Percentiles rank a stretch among this genome's conserved stretches.
These are phyloP conservation scores for Steatornis caripensis DNA, from an alignment of 2,113 vertebrate genomes.

Conservation along the genomic window DNA sequence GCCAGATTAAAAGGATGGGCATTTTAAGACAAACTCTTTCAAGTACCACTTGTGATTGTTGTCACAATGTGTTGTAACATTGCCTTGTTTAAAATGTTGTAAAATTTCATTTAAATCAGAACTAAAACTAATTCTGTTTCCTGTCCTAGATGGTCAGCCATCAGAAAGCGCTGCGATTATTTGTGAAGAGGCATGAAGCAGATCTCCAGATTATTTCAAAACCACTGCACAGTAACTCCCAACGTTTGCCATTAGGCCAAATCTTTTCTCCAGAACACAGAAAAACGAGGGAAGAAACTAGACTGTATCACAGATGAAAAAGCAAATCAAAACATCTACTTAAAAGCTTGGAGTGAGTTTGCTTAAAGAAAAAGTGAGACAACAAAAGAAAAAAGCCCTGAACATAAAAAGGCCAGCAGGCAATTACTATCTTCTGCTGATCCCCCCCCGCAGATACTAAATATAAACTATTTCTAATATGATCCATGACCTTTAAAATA, in stretches of 20 bases:
- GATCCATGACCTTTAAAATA: not conserved
- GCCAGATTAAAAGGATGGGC: not conserved
- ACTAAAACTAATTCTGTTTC: not conserved
- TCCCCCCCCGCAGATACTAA: not conserved
- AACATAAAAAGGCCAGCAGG: not conserved
- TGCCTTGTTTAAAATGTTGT: not conserved
- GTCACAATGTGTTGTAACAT: not conserved
- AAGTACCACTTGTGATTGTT: not conserved
- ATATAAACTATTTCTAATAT: not conserved
- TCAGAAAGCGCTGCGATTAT: not conserved
- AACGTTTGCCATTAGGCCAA: not conserved
- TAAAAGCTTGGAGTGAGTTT: not conserved
- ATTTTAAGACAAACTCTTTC: not conserved
- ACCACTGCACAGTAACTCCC: not conserved
- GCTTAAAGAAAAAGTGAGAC: not conserved
- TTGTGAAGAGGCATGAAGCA: not conserved
- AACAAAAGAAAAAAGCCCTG: not conserved
- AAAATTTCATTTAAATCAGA: not conserved
- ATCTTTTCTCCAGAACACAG: not conserved
- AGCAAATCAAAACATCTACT: not conserved
- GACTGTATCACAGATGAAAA: not conserved
- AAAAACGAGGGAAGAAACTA: not conserved
- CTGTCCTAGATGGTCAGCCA: not conserved
- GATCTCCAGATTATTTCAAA: not conserved
- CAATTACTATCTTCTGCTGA: not conserved